Base-by-base conservation (phyloP, 2,113 vertebrate genomes). In the Rhea americana region DNA sequence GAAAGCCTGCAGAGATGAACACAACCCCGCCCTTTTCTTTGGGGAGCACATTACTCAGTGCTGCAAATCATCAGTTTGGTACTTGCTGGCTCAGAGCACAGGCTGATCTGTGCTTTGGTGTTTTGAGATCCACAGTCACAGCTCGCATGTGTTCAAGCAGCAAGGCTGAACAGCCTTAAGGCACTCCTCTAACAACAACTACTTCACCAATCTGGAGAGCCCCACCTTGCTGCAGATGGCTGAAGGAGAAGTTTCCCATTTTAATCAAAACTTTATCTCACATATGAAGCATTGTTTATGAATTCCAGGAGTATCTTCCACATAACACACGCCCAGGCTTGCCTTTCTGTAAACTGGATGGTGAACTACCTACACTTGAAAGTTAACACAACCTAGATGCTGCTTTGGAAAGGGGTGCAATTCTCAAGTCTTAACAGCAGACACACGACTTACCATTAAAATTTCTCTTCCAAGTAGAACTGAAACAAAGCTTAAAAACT, bases 221-320 rank as follows among this genome's bases (percentile, higher is more conserved):
- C 90, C 53, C 95, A 75, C 93, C 94, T 90, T 71, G 73, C 76
- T 72, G 73, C 93, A 94, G 91, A 93, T 90, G 91, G 85, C 70
- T 87, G 56, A 62, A 93, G 80, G 65, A 91, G 80, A 94, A 71
- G 68, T 56, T 88, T 91, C 39, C 80, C 53, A 66, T 93, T 94
- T 90, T 89, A 91, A 94, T 79, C 50, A 93, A 86, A 90, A 88
- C 76, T 86, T 86, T 88, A 74, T 94, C 94, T 95, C 53, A n/a
- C 82, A 87, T 77, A 61, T 51, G 87, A 90, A 81, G 73, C 82
- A 71, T 17, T 95, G 85, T 95, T 94, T 93, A 86, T 2, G 20
- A 89, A 95, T 96, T 95, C 94, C 91, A 86, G 45, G 58, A 91
- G 65, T 68, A 81, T 50, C 76, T 94, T 91, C 85, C 3, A 0